Evolutionary conservation across 2,797 vertebrate genomes (phyloP).

Genomic region (Simalia tracyae): DNA sequence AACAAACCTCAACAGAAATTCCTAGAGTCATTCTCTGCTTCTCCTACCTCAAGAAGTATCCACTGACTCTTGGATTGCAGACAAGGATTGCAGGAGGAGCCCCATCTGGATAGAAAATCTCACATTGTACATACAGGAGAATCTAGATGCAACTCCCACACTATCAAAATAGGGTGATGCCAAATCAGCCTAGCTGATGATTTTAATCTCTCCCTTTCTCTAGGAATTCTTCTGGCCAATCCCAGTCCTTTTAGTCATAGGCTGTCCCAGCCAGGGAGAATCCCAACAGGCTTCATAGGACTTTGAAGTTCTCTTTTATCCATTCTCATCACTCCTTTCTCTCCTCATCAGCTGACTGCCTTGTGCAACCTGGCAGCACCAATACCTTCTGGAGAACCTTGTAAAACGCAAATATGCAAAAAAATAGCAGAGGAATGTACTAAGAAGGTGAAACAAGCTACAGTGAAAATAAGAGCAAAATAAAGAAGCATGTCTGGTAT

Average conservation of each 20-base stretch:
- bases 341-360: background rate
- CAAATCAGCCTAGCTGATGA: no score
- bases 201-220: background rate
- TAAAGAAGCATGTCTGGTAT: background rate
- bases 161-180: no score
- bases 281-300: background rate
- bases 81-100: no score
- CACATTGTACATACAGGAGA: no score
- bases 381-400: background rate
- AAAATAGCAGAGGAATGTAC: background rate
- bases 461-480: background rate
- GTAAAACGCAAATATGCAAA: background rate
- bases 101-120: no score
- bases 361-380: background rate
- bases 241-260: background rate
- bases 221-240: background rate
- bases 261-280: background rate
- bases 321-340: background rate
- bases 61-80: no score
- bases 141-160: no score
- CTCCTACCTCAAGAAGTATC: no score
- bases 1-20: no score
- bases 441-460: background rate
- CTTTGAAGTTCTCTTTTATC: background rate
- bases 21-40: no score